Evolutionary conservation across 2,113 vertebrate species (phyloP).

Genomic region (Sinocyclocheilus anophthalmus): DNA sequence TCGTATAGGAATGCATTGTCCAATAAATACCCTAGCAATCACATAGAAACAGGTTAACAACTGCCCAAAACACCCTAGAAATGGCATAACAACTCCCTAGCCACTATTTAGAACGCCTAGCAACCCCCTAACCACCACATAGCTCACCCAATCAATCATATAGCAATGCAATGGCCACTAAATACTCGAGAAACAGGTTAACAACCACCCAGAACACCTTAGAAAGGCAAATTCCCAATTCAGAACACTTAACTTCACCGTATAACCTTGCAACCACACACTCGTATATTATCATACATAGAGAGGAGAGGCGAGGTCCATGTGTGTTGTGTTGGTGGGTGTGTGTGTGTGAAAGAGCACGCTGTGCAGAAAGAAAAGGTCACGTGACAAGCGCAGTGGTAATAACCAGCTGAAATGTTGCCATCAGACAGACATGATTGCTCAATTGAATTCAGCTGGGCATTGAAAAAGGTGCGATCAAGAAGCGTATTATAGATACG

Average conservation of each 20-base stretch:
- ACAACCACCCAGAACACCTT: neutral
- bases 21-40: neutral
- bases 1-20: neutral
- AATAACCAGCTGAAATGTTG: conserved; percentile 97
- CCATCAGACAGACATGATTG: conserved; percentile 99
- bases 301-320: conserved; percentile 41
- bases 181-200: neutral
- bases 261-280: no score
- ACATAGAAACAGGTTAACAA: neutral
- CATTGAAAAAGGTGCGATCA: conserved; percentile 99
- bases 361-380: conserved; percentile 81
- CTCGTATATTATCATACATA: no score
- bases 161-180: neutral
- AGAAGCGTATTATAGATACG: conserved; percentile 99
- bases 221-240: no score
- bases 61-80: neutral
- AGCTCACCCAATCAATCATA: neutral
- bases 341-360: conserved; percentile 24
- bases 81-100: neutral
- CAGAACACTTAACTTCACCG: no score
- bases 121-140: neutral
- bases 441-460: conserved; percentile 99
- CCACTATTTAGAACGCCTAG: neutral
- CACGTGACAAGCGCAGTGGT: conserved; percentile 84
- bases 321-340: conserved; percentile 33